Percentiles rank a stretch among this genome's conserved stretches.
These are phyloP conservation scores for Dermochelys coriacea DNA, from an alignment of 2,797 vertebrate species.

Conservation along the genomic window DNA sequence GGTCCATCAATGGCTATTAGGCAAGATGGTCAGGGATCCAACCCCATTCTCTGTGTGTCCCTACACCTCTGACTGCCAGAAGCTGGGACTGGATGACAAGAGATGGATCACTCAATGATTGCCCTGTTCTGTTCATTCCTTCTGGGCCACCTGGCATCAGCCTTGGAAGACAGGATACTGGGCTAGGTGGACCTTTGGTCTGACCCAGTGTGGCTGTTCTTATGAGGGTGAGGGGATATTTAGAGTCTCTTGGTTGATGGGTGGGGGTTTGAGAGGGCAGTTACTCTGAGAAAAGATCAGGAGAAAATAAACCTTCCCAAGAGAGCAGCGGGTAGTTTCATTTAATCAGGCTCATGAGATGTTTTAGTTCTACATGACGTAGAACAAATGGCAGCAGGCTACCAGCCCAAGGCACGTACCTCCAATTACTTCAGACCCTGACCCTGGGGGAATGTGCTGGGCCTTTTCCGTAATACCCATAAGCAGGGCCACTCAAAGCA, in stretches of 20 bases:
- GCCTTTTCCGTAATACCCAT: accelerated
- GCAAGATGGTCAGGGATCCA: too few relatives aligned
- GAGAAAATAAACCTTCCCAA: neutral
- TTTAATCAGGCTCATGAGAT: neutral
- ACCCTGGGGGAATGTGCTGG: neutral
- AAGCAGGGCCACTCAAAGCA: neutral
- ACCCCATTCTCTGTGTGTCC: neutral
- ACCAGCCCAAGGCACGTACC: accelerated
- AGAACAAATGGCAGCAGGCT: neutral
- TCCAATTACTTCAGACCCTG: neutral
- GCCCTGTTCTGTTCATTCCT: neutral
- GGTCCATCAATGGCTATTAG: neutral
- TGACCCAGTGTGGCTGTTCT: neutral
- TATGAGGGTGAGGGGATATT: neutral
- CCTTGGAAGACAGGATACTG: neutral
- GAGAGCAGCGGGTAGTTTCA: too few relatives aligned
- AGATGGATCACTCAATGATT: neutral
- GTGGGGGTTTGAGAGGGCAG: neutral
- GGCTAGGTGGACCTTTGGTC: neutral
- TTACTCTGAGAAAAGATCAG: neutral
- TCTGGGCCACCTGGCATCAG: neutral
- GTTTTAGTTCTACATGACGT: neutral
- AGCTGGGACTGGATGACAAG: neutral
- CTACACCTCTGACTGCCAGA: neutral
- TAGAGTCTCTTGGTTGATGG: neutral